Evolutionary conservation across 1,140 invertebrate genomes (phyloP).

Genomic region (Myzus persicae): DNA sequence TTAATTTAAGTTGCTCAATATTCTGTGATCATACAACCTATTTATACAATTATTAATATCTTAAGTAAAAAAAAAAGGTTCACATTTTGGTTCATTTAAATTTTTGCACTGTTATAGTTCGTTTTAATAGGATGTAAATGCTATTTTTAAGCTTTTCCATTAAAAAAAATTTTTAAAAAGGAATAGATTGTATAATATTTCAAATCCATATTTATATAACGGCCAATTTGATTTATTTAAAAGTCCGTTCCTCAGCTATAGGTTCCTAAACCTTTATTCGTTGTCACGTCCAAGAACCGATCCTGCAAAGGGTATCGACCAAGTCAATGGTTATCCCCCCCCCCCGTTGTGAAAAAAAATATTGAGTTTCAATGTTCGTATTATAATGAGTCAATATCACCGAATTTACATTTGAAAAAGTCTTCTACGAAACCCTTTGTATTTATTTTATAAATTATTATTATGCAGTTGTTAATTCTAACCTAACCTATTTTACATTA

Average conservation of each 20-base stretch:
- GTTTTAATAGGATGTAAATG: neutral
- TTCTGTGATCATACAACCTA: too few species aligned
- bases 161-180: neutral
- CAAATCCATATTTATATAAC: neutral
- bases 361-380: neutral
- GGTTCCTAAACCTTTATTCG: neutral
- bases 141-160: neutral
- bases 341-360: neutral
- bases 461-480: neutral
- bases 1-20: neutral
- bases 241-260: neutral
- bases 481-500: neutral
- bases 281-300: neutral
- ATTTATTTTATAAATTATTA: neutral
- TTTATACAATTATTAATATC: neutral
- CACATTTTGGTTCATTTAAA: neutral
- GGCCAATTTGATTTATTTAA: neutral
- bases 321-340: neutral
- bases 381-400: neutral
- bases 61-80: neutral
- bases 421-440: neutral
- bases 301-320: neutral
- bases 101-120: neutral
- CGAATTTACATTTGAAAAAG: neutral
- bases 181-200: neutral